Base-by-base conservation (phyloP, 2,888 invertebrate species). In the Euplexia lucipara region DNA sequence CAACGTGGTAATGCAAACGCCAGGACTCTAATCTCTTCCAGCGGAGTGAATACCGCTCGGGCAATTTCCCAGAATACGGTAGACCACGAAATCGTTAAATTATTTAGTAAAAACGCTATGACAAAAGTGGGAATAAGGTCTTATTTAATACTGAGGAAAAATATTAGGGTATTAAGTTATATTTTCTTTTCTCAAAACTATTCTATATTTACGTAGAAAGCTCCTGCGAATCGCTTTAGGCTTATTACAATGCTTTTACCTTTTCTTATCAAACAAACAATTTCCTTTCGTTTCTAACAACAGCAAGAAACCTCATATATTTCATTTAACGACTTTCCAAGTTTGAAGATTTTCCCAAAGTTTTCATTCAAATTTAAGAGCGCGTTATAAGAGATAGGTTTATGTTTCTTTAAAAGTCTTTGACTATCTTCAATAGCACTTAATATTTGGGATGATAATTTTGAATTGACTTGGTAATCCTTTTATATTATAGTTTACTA, bases 1-100 rank as follows among this genome's bases (percentile, higher is more conserved):
- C 61, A 47, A 51, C 65, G 20, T 35, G 47, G 67, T 20, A 56
- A 47, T 47, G 59, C 56, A 20, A 65, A 26, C 59, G 58, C 42
- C 58, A 62, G 48, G 64, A 71, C 69, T 61, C 59, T 82, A 80
- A 86, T 85, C 83, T 85, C 84, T 87, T 86, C 85, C 83, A 84
- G 51, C 32, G 65, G 75, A 78, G 72, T 81, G 64, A 66, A 52
- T 70, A 60, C 61, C 52, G 70, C 72, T 65, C 71, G 34, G 53
- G 53, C 70, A 79, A 83, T 84, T 82, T 75, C 65, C 63, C 51
- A 69, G 70, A 16, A 63, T 54, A 64, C 56, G 56, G 54, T 26
- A 62, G 32, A 62, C 57, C 39, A 66, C 48, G 65, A 58, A 75
- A 73, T 66, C 52, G 37, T 68, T 63, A 60, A 69, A 57, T 41